Conservation (phyloP, 2,797 vertebrate species). For the Mycteria americana region DNA sequence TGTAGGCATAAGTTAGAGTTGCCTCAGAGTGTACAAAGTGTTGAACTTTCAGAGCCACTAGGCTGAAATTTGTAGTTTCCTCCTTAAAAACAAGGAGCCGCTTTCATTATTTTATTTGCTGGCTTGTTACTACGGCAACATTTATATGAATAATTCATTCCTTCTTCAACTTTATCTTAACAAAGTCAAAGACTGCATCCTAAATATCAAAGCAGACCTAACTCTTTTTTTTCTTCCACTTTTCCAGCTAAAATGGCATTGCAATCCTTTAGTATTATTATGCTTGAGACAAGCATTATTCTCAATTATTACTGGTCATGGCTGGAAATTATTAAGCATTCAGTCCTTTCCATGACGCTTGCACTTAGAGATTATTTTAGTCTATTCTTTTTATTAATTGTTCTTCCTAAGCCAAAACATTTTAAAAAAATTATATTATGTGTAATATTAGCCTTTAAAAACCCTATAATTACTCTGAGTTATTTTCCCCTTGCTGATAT, state of each 20-base stretch:
- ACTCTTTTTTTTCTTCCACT: constrained; percentile 18
- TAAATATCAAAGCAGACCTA: constrained; percentile 72
- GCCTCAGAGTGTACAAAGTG: neutral
- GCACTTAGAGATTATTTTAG: constrained; percentile 30
- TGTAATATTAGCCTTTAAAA: constrained; percentile 21
- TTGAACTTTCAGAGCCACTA: constrained; percentile 55
- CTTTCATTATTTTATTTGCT: constrained; percentile 77
- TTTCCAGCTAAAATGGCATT: constrained; percentile 53
- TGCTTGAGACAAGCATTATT: constrained; percentile 41
- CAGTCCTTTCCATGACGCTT: constrained; percentile 21
- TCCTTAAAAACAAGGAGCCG: constrained; percentile 64
- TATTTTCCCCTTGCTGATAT: constrained; percentile 6
- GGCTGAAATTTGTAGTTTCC: constrained; percentile 53
- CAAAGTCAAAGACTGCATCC: constrained; percentile 74
- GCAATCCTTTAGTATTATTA: constrained; percentile 15
- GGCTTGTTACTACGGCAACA: constrained; percentile 73
- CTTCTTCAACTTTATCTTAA: constrained; percentile 73
- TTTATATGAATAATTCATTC: constrained; percentile 78
- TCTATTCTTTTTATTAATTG: constrained; percentile 53
- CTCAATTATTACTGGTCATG: constrained; percentile 52
- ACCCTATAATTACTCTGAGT: neutral
- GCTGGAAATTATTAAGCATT: constrained; percentile 57
- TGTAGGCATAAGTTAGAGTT: constrained; percentile 3
- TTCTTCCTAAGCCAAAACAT: constrained; percentile 41
- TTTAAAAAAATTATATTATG: neutral